Percentiles rank a stretch among this genome's conserved stretches.
These are phyloP conservation scores for Dolichopus griseipennis DNA, from an alignment of 2,888 invertebrate species.

Conservation along the genomic window DNA sequence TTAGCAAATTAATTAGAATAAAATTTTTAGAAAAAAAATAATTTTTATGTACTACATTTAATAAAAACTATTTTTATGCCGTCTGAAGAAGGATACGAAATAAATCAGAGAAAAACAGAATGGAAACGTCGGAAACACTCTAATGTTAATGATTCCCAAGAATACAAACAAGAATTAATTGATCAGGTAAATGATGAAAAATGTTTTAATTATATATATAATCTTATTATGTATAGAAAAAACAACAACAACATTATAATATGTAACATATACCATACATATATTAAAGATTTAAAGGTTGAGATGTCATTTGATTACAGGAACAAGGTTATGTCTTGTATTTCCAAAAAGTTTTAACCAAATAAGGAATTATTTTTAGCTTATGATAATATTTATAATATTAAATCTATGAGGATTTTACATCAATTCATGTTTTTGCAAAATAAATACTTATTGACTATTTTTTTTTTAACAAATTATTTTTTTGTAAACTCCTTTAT, in stretches of 20 bases:
- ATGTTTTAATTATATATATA: neutral
- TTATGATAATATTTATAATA: too few species aligned
- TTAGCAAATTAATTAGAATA: too few species aligned
- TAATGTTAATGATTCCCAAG: slow-evolving; percentile 30
- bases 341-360: neutral
- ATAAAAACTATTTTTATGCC: slow-evolving; percentile 15
- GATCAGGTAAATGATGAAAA: slow-evolving; percentile 34
- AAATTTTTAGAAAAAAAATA: too few species aligned
- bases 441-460: too few species aligned
- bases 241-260: neutral
- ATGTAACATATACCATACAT: slow-evolving; percentile 7
- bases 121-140: slow-evolving; percentile 22
- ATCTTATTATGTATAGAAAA: neutral
- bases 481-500: too few species aligned
- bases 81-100: slow-evolving; percentile 29
- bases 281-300: neutral
- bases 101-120: slow-evolving; percentile 28
- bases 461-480: too few species aligned
- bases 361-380: too few species aligned
- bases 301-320: slow-evolving; percentile 8
- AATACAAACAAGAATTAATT: slow-evolving; percentile 40
- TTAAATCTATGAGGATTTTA: too few species aligned
- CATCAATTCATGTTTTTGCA: too few species aligned
- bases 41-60: too few species aligned
- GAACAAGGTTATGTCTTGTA: slow-evolving; percentile 14